These are phyloP conservation scores for Drosophila tripunctata DNA, from an alignment of 2,888 invertebrate species.

Conservation along the genomic window DNA sequence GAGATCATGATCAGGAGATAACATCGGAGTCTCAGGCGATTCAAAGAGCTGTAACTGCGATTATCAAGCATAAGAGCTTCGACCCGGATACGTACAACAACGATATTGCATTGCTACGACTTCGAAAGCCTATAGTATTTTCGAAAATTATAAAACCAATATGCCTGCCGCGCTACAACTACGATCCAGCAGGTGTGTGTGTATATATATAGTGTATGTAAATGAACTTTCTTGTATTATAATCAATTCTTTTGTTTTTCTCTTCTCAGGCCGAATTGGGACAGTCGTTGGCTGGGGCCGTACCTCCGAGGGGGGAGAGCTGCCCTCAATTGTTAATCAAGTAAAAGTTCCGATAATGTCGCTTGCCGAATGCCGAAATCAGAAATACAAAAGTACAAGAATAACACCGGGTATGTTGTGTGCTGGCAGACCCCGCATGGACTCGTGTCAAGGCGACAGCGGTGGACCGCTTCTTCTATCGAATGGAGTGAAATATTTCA, in stretches of 20 bases:
- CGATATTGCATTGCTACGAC: conserved; percentile 91
- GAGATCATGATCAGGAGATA: conserved; percentile 93
- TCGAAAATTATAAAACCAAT: conserved; percentile 87
- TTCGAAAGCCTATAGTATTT: conserved; percentile 91
- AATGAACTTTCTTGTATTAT: background rate
- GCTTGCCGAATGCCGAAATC: conserved; percentile 90
- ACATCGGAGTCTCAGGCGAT: conserved; percentile 91
- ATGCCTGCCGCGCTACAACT: conserved; percentile 87
- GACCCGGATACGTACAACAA: conserved; percentile 94
- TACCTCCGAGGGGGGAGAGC: conserved; percentile 91
- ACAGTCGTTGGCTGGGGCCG: conserved; percentile 95
- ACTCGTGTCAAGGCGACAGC: conserved; percentile 95
- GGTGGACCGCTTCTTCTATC: conserved; percentile 92
- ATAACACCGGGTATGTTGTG: conserved; percentile 94
- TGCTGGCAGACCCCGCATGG: conserved; percentile 91
- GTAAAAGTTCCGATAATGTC: conserved; percentile 93
- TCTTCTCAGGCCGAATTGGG: conserved; percentile 85
- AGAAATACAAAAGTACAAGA: conserved; percentile 92
- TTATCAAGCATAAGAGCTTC: conserved; percentile 92
- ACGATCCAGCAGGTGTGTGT: conserved; percentile 86
- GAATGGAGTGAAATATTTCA: conserved; percentile 90
- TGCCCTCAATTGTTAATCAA: conserved; percentile 92
- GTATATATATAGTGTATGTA: background rate
- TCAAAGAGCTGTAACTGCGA: conserved; percentile 91
- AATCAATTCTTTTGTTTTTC: background rate